Conservation (phyloP, 2,797 vertebrate species). For the Xenentodon cancila region DNA sequence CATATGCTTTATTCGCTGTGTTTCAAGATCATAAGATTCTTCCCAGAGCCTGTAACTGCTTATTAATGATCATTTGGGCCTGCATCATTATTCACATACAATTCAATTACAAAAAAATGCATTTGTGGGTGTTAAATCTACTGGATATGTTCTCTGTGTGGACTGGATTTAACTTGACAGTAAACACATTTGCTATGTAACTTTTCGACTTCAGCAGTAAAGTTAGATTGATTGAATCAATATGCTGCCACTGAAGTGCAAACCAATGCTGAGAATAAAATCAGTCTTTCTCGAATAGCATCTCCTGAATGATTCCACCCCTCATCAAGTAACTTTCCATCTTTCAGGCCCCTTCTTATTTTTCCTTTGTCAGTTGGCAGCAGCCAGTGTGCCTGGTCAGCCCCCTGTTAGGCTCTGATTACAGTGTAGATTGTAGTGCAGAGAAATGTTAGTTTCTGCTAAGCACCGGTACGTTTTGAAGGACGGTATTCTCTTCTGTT, state of each 20-base stretch:
- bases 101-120: neutral
- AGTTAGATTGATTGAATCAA: conserved; percentile 31
- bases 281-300: conserved; percentile 26
- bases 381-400: conserved; percentile 37
- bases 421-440: conserved; percentile 68
- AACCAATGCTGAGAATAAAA: conserved; percentile 35
- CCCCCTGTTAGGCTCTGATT: conserved; percentile 67
- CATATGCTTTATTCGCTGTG: conserved; percentile 59
- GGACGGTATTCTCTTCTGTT: conserved; percentile 38
- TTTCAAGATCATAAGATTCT: conserved; percentile 50
- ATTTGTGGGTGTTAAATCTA: conserved; percentile 3
- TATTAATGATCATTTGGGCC: conserved; percentile 23
- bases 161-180: conserved; percentile 16
- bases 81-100: conserved; percentile 8
- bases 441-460: conserved; percentile 71
- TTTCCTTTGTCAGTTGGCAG: conserved; percentile 40
- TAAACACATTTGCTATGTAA: neutral
- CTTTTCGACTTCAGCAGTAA: conserved; percentile 6
- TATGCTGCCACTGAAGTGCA: conserved; percentile 5
- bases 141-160: neutral
- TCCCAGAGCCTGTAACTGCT: conserved; percentile 55
- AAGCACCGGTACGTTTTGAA: conserved; percentile 63
- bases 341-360: conserved; percentile 33
- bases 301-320: conserved; percentile 33
- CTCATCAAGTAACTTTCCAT: conserved; percentile 35